Percentiles rank a stretch among this genome's conserved stretches.
Conservation (phyloP, 2,888 invertebrate species). For the Monoplex corrugatus region DNA sequence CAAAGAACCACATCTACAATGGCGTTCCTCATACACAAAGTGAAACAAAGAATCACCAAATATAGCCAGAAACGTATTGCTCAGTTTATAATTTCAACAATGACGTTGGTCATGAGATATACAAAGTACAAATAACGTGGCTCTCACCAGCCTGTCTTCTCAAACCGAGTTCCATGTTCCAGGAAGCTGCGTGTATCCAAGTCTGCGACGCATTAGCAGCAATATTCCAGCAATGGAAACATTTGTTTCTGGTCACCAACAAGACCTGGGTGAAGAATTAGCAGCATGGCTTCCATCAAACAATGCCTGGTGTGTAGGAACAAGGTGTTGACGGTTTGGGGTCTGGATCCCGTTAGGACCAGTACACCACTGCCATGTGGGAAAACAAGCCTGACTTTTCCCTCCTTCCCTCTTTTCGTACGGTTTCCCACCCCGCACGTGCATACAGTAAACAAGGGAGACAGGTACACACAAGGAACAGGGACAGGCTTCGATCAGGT, state of each 20-base stretch:
- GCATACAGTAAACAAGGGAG: too few species aligned
- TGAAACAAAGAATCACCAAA: too few species aligned
- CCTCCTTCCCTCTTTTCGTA: neutral
- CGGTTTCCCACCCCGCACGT: neutral
- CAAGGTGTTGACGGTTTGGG: neutral
- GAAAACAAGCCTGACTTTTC: constrained; percentile 31
- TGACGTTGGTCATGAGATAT: too few species aligned
- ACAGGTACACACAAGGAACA: neutral
- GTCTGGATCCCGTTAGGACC: constrained; percentile 17
- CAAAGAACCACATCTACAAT: too few species aligned
- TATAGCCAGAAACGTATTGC: too few species aligned
- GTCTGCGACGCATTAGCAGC: constrained; percentile 32
- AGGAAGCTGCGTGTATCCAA: too few species aligned
- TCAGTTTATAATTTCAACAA: too few species aligned
- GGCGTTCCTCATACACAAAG: too few species aligned
- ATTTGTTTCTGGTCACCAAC: constrained; percentile 45
- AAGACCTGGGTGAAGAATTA: neutral
- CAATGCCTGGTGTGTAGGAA: neutral
- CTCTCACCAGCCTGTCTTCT: too few species aligned
- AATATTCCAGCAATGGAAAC: constrained; percentile 38
- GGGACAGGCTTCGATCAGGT: neutral
- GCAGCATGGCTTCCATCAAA: neutral
- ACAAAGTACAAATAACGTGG: too few species aligned
- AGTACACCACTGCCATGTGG: constrained; percentile 34
- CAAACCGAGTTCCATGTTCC: too few species aligned